Conservation (phyloP, 1,140 invertebrate species). For the Trichonephila inaurata region DNA sequence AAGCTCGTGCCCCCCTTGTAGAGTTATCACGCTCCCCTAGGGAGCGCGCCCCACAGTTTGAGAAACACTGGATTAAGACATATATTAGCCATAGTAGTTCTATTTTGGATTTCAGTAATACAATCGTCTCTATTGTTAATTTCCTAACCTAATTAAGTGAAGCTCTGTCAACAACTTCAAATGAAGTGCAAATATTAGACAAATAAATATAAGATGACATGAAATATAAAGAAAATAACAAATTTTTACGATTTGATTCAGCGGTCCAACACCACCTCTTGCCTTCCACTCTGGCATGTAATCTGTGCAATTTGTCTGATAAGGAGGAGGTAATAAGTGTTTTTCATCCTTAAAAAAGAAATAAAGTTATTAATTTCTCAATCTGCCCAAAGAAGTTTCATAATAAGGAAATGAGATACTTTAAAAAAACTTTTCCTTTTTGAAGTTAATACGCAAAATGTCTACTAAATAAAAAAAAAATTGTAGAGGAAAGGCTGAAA, state of each 20-base stretch:
- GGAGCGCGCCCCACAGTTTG: no score
- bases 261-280: not conserved
- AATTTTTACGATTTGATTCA: slow-evolving; percentile 37
- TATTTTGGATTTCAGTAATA: no score
- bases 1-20: no score
- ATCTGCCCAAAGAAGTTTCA: not conserved
- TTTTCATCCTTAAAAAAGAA: slow-evolving; percentile 22
- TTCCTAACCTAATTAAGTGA: no score
- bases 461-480: no score
- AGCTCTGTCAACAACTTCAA: no score
- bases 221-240: not conserved
- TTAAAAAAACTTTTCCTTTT: not conserved
- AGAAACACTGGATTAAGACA: no score
- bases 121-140: no score
- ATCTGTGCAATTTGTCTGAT: slow-evolving; percentile 58
- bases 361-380: not conserved
- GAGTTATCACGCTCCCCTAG: no score
- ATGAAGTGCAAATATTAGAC: no score
- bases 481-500: no score
- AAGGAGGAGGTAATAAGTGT: slow-evolving; percentile 48
- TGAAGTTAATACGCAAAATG: not conserved
- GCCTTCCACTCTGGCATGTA: slow-evolving; percentile 20
- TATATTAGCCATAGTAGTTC: no score
- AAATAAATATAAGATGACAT: not conserved
- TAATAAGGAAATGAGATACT: not conserved